Base-by-base conservation (phyloP, 2,113 vertebrate species). In the Prolemur simus region DNA sequence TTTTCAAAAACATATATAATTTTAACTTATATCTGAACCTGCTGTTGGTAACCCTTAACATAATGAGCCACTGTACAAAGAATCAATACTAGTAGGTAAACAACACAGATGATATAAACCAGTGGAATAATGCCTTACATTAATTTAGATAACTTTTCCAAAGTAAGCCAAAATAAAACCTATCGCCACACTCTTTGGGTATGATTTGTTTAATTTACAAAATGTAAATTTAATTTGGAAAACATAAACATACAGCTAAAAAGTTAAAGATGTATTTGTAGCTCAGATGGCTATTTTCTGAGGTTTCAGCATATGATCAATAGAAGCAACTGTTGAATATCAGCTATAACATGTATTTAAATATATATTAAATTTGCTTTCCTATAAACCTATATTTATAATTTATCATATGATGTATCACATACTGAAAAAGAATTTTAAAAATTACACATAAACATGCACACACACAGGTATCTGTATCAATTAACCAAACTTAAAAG, bases 271-370 rank as follows among this genome's bases (percentile, higher is more conserved):
- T 87, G 2, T 66, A 76, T 42, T 52, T 76, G 23, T 49, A 92
- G 80, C n/a, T 87, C 25, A 94, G 71, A 89, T 42, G 21, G 52
- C 34, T 80, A 80, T 60, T 90, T 96, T 78, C 49, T 76, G 74
- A 76, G 58, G 34, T 89, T 97, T 95, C 34, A 39, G 15, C 47
- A 45, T 56, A 77, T 45, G 25, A 86, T 18, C 49, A 78, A 69
- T 71, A 96, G n/a, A 87, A 93, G 58, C 2, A 86, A 69, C 52
- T 52, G 15, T 1, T 96, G 42, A 66, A 13, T 56, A 82, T 54
- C 32, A 39, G 29, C 10, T 76, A 23, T 87, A 83, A 71, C 20
- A 54, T 25, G 69, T 37, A 58, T 86, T 77, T 68, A 34, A 73
- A 54, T 18, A 78, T 25, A 63, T 45, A 58, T 42, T 47, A 63